Percentiles rank a stretch among this genome's conserved stretches.
These are phyloP conservation scores for Thaumetopoea pityocampa DNA, from an alignment of 1,140 invertebrate genomes.

Conservation along the genomic window DNA sequence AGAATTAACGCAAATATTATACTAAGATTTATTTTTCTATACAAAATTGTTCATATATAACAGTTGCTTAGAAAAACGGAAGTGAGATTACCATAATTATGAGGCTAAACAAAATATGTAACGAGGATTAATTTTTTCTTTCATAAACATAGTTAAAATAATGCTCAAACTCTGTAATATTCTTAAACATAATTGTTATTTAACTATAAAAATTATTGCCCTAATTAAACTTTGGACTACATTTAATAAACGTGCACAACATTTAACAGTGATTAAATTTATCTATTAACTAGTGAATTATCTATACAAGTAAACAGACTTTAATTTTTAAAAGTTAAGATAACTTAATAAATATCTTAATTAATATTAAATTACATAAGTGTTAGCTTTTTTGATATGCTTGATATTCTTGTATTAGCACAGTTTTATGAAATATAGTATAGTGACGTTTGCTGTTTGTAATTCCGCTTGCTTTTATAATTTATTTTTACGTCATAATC, in stretches of 20 bases:
- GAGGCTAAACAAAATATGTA: too few species aligned
- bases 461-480: not conserved
- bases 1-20: too few species aligned
- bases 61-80: too few species aligned
- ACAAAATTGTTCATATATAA: too few species aligned
- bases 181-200: conserved; percentile 34
- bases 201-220: conserved; percentile 68
- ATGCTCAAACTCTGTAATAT: conserved; percentile 21
- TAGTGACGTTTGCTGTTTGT: too few species aligned
- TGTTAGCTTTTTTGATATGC: conserved; percentile 58
- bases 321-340: conserved; percentile 42
- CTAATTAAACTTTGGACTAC: conserved; percentile 56
- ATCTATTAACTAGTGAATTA: conserved; percentile 60
- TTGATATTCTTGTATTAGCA: conserved; percentile 67
- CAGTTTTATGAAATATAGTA: conserved; percentile 44
- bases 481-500: too few species aligned
- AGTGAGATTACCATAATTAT: too few species aligned
- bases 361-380: conserved; percentile 48
- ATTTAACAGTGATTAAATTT: conserved; percentile 74
- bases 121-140: too few species aligned
- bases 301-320: conserved; percentile 54
- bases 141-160: conserved; percentile 8
- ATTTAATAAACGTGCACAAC: conserved; percentile 66
- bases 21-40: too few species aligned
- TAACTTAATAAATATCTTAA: conserved; percentile 47